Percentiles rank a stretch among this genome's conserved stretches.
Evolutionary conservation across 2,888 invertebrate species (phyloP).

Genomic region (Margaritifera margaritifera): DNA sequence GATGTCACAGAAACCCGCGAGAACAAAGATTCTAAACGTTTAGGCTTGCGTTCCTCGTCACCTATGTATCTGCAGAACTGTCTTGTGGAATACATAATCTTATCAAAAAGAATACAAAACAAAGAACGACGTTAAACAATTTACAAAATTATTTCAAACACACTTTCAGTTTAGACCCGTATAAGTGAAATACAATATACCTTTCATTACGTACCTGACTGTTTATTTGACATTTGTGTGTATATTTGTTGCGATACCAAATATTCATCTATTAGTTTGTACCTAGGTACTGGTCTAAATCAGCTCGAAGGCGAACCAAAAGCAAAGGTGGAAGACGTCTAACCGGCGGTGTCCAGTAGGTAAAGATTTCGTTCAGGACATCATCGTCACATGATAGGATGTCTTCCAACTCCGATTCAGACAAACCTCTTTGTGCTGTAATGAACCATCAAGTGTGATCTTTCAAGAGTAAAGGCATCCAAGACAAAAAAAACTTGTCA

Average conservation of each 20-base stretch:
- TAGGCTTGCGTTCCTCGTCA: too few relatives aligned
- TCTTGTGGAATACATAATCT: too few relatives aligned
- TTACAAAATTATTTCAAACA: too few relatives aligned
- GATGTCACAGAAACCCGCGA: too few relatives aligned
- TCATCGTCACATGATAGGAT: constrained; percentile 63
- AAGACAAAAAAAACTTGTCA: too few relatives aligned
- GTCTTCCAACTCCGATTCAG: constrained; percentile 65
- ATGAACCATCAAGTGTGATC: constrained; percentile 1
- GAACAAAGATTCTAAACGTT: too few relatives aligned
- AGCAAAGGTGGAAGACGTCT: constrained; percentile 67
- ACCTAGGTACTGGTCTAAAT: constrained; percentile 63
- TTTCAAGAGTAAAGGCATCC: background rate
- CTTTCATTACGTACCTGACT: too few relatives aligned
- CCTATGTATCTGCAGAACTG: too few relatives aligned
- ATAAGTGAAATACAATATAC: background rate
- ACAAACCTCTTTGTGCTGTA: constrained; percentile 52
- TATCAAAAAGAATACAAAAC: too few relatives aligned
- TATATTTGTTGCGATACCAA: background rate
- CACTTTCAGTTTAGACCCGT: too few relatives aligned
- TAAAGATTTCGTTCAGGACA: constrained; percentile 64
- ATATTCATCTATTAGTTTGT: background rate
- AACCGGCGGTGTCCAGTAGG: constrained; percentile 65
- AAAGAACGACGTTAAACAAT: too few relatives aligned
- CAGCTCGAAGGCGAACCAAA: constrained; percentile 59
- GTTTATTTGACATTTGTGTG: background rate